Base-by-base conservation (phyloP, 2,113 vertebrate genomes). In the Tupaia chinensis region DNA sequence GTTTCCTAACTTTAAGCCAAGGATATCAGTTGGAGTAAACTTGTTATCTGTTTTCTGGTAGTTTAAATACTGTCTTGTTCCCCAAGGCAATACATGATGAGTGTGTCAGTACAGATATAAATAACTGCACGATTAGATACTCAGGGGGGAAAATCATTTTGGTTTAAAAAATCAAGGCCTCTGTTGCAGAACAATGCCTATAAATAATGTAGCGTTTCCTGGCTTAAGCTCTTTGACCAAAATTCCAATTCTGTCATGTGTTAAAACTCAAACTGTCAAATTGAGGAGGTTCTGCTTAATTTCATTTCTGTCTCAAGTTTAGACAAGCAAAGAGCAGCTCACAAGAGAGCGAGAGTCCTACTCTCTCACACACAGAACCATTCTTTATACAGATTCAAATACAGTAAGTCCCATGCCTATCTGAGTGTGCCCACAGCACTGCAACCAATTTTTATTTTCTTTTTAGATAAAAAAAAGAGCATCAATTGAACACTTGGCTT, bases 261-360 rank as follows among this genome's bases (percentile, higher is more conserved):
- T 97, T 97, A 92, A 96, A 95, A 95, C 93, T 91, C 87, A 89
- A 92, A 93, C 44, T 96, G 89, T 95, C 94, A 97, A 96, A 93
- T 93, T 56, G 81, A 96, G 86, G 25, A 60, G 88, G 95, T 97
- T 97, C 94, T 97, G 89, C 94, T 97, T 97, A 92, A 83, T 87
- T 97, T 98, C 91, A 96, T 78, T 89, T 92, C 79, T 89, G 61
- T 77, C 87, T 94, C 91, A 94, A 96, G 81, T 96, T 94, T 95
- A 94, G 95, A 97, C 44, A 96, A 82, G n/a, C 81, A 70, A 97
- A 97, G 95, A 70, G 54, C 34, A 96, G 76, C 60, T 82, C 79
- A 65, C 66, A 84, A 78, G 91, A 93, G 90, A 89, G 83, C 23
- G 25, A 7, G 34, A 61, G 4, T 58, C 1, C 1, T 15, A 81